These are phyloP conservation scores for pig (Sus scrofa) DNA, from an alignment of 2,113 vertebrate genomes.

Conservation along the genomic window T2T-Sscrofa CM000818.6:128108501-128109000, in stretches of 20 bases:
- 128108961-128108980: no score
- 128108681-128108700: not conserved
- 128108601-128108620: not conserved
- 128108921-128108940: no score
- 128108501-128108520: accelerated
- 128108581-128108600: accelerated
- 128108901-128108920: no score
- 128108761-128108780: accelerated
- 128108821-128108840: not conserved
- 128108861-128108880: not conserved
- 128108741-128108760: accelerated
- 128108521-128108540: no score
- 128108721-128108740: not conserved
- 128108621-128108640: not conserved
- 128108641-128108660: not conserved
- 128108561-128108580: not conserved
- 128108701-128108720: accelerated
- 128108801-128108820: accelerated
- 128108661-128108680: not conserved
- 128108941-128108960: no score
- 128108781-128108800: accelerated
- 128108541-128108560: accelerated
- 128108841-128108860: not conserved
- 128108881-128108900: no score
- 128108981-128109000: no score